phyloP scores from a whole-genome alignment of 2,113 vertebrate species.

The Notothenia rossii region DNA sequence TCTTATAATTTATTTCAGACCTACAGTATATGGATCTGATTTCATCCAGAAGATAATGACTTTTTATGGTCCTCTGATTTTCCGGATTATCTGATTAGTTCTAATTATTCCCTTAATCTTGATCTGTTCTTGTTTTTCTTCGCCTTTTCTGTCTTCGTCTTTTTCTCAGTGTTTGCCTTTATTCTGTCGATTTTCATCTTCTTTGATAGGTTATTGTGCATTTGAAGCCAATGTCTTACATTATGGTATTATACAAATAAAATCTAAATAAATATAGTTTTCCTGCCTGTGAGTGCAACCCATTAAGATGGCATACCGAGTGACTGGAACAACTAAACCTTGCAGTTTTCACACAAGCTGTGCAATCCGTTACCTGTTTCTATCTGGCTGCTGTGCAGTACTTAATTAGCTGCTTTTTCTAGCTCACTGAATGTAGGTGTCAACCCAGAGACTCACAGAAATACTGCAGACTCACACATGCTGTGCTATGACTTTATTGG shows the following conservation, averaged over 20 bases:
- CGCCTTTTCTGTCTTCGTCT: background rate
- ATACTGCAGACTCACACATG: background rate
- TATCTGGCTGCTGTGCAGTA: background rate
- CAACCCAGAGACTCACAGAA: background rate
- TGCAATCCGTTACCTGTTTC: background rate
- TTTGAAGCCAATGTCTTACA: background rate
- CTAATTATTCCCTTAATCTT: background rate
- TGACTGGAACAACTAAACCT: background rate
- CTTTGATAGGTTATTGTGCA: background rate
- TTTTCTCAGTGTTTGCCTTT: background rate
- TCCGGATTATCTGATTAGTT: slow-evolving; percentile 5
- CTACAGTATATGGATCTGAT: background rate
- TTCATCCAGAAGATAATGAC: background rate
- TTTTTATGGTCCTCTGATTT: background rate
- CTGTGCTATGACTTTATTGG: background rate
- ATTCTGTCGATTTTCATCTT: background rate
- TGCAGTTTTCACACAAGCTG: background rate
- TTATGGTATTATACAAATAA: background rate
- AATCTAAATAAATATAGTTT: background rate
- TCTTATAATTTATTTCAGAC: background rate
- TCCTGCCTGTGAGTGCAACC: background rate
- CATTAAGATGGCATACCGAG: background rate
- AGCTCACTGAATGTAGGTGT: background rate
- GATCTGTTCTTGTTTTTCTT: background rate
- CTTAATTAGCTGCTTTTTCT: background rate